Evolutionary conservation across 2,888 invertebrate species (phyloP).

Genomic region (Scotopteryx bipunctaria): DNA sequence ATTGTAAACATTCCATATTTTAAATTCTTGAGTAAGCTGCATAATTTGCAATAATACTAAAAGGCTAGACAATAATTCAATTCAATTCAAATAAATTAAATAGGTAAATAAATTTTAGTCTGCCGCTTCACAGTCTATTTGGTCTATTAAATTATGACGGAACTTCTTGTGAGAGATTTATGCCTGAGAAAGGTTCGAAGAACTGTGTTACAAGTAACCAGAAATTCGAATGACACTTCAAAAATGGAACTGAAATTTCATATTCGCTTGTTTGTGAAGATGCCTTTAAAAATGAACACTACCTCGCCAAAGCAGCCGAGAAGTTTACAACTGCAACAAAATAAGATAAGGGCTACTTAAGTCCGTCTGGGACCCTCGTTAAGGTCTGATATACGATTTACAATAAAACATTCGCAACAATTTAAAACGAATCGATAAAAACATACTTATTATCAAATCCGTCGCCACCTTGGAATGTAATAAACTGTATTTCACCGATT

Average conservation of each 20-base stretch:
- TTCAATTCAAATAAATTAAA: too few relatives aligned
- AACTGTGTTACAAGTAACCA: too few relatives aligned
- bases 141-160: too few relatives aligned
- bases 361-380: constrained; percentile 67
- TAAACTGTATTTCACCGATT: not conserved
- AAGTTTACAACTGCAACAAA: constrained; percentile 68
- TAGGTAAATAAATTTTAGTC: too few relatives aligned
- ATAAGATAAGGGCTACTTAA: constrained; percentile 77
- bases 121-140: too few relatives aligned
- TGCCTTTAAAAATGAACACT: constrained; percentile 25
- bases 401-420: constrained; percentile 81
- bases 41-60: too few relatives aligned
- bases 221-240: too few relatives aligned
- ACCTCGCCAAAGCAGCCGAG: constrained; percentile 47
- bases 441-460: constrained; percentile 70
- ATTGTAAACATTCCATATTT: too few relatives aligned
- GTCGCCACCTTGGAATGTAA: constrained; percentile 39
- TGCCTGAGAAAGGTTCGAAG: too few relatives aligned
- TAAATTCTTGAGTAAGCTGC: too few relatives aligned
- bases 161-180: too few relatives aligned
- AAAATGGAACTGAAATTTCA: not conserved
- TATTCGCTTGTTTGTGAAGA: not conserved
- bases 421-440: constrained; percentile 79
- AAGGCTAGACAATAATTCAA: too few relatives aligned
- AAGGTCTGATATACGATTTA: constrained; percentile 77